Conservation (phyloP, 2,888 invertebrate species). For the Therioaphis trifolii region DNA sequence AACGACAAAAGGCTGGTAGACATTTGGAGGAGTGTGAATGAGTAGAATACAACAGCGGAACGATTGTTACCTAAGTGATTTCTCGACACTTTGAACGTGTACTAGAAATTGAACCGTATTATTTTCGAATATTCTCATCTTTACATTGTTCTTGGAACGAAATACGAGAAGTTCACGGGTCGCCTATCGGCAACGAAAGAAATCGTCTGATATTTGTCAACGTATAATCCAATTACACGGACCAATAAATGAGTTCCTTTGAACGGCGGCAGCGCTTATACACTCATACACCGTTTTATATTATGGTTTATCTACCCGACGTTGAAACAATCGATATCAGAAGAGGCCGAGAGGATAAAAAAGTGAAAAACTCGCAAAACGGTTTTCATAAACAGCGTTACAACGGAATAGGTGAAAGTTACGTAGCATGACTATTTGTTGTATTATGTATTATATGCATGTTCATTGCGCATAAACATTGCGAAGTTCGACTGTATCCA, state of each 20-base stretch:
- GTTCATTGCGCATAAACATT: not conserved
- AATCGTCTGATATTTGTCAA: conserved; percentile 41
- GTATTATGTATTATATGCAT: not conserved
- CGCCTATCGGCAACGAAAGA: not conserved
- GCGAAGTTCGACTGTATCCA: not conserved
- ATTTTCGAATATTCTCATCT: conserved; percentile 4
- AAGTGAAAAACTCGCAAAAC: not conserved
- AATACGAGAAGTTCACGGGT: conserved; percentile 35
- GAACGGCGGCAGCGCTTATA: not conserved
- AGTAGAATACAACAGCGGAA: not conserved
- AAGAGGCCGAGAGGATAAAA: not conserved
- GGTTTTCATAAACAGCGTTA: not conserved
- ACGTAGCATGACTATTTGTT: not conserved
- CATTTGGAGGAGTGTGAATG: not conserved
- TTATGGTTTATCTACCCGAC: too few species aligned
- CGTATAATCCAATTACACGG: conserved; percentile 43
- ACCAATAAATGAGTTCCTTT: conserved; percentile 5
- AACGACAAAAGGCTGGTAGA: not conserved
- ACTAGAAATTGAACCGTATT: not conserved
- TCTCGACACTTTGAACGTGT: not conserved
- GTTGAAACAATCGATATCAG: not conserved
- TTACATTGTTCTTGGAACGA: conserved; percentile 7
- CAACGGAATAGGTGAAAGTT: not conserved
- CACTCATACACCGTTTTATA: not conserved
- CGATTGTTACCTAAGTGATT: not conserved